phyloP scores from a whole-genome alignment of 2,888 invertebrate species.

The Cerastoderma edule region DNA sequence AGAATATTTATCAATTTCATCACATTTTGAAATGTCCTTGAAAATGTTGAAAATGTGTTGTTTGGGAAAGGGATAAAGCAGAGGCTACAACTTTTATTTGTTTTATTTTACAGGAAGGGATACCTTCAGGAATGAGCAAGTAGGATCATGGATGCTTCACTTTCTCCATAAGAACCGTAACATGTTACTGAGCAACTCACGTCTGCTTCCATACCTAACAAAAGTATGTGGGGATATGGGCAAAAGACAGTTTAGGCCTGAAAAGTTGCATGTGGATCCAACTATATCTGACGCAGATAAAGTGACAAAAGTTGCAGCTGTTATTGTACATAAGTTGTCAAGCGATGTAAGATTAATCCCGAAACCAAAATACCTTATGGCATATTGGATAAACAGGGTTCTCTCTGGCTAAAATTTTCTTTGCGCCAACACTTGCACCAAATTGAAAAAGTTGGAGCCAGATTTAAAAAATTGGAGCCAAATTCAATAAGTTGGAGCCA shows the following conservation, averaged over 20 bases:
- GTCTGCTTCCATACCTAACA: slow-evolving; percentile 10
- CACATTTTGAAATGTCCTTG: too few relatives aligned
- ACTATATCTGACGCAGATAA: neutral
- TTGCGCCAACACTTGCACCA: too few relatives aligned
- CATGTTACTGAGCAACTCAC: neutral
- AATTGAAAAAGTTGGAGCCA: too few relatives aligned
- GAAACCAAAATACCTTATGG: slow-evolving; percentile 10
- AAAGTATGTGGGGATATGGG: slow-evolving; percentile 17
- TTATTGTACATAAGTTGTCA: slow-evolving; percentile 9
- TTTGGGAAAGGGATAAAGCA: too few relatives aligned
- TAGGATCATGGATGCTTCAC: slow-evolving; percentile 26
- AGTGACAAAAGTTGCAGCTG: slow-evolving; percentile 13
- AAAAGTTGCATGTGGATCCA: neutral
- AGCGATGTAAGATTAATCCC: slow-evolving; percentile 7
- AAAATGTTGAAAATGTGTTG: too few relatives aligned
- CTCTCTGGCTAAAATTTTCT: too few relatives aligned
- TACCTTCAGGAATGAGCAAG: neutral
- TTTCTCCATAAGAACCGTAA: neutral
- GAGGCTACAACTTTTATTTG: neutral
- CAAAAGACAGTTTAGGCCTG: neutral
- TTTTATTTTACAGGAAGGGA: slow-evolving; percentile 16
- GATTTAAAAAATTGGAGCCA: too few relatives aligned
- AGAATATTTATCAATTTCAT: too few relatives aligned
- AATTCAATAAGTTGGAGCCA: too few relatives aligned
- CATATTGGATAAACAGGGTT: neutral